phyloP scores from a whole-genome alignment of 2,888 invertebrate genomes.

The Portevinia maculata region DNA sequence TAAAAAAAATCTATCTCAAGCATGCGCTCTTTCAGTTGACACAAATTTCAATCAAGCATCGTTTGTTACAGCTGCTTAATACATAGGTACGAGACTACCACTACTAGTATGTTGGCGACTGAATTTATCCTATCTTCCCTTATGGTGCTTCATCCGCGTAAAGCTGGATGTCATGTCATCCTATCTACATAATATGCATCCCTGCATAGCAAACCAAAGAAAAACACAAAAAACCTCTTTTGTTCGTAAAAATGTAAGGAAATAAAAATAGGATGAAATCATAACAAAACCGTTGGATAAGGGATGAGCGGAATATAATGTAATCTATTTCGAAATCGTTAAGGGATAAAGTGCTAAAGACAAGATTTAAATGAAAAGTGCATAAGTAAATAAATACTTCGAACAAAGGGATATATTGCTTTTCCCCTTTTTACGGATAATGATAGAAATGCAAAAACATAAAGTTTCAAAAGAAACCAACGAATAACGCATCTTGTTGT shows the following conservation, averaged over 20 bases:
- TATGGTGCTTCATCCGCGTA: not conserved
- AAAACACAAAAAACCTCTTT: conserved; percentile 29
- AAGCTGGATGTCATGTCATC: conserved; percentile 5
- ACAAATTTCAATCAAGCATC: conserved; percentile 65
- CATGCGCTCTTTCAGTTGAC: conserved; percentile 70
- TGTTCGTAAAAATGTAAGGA: not conserved
- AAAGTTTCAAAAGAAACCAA: conserved; percentile 2
- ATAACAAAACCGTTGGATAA: conserved; percentile 13
- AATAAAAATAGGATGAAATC: conserved; percentile 10
- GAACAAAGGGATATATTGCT: conserved; percentile 28
- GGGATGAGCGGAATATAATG: conserved; percentile 25
- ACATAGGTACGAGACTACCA: conserved; percentile 25
- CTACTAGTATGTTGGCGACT: conserved; percentile 35
- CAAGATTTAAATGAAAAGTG: conserved; percentile 21
- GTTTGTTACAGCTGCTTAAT: conserved; percentile 45
- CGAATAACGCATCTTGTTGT: conserved; percentile 5
- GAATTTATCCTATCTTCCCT: conserved; percentile 8
- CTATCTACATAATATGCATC: conserved; percentile 35
- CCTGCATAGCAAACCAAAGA: conserved; percentile 21
- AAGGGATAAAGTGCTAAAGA: conserved; percentile 29
- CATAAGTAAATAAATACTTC: conserved; percentile 9
- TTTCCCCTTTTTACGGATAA: conserved; percentile 2
- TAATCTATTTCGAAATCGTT: conserved; percentile 26
- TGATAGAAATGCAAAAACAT: conserved; percentile 8
- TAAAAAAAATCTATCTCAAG: conserved; percentile 37